These are phyloP conservation scores for Drosophila birchii DNA, from an alignment of 2,888 invertebrate species.

Conservation along the genomic window DNA sequence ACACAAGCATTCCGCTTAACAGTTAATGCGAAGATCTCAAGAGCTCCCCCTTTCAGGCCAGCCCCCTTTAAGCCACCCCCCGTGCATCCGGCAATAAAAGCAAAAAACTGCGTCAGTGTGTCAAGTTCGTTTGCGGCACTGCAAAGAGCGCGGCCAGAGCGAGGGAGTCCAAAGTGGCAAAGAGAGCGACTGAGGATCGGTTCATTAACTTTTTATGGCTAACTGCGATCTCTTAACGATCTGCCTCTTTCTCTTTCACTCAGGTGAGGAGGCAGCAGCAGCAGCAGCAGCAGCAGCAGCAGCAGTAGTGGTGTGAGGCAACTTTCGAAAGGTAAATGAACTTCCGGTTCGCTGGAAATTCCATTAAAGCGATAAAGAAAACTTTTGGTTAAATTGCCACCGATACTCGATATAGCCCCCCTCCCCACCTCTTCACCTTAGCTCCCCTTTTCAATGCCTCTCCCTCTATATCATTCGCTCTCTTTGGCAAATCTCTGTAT, in stretches of 20 bases:
- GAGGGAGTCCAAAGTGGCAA: neutral
- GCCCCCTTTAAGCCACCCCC: neutral
- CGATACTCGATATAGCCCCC: conserved; percentile 13
- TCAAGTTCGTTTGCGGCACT: conserved; percentile 79
- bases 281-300: too few relatives aligned
- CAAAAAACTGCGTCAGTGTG: conserved; percentile 81
- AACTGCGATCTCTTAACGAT: conserved; percentile 7
- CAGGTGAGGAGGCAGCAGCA: conserved; percentile 10
- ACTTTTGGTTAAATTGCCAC: conserved; percentile 12
- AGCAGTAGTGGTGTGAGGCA: conserved; percentile 29
- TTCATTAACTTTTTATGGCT: conserved; percentile 15
- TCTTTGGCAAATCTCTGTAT: conserved; percentile 58
- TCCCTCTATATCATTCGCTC: neutral
- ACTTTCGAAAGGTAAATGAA: conserved; percentile 78
- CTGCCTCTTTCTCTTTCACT: conserved; percentile 36
- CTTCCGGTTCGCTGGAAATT: conserved; percentile 76
- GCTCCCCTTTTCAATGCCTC: neutral
- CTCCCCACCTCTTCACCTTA: too few relatives aligned
- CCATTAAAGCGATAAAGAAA: conserved; percentile 45
- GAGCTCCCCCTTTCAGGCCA: conserved; percentile 5
- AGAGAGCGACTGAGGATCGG: conserved; percentile 18
- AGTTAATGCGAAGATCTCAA: conserved; percentile 57
- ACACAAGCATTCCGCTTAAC: conserved; percentile 61
- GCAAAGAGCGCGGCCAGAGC: conserved; percentile 14
- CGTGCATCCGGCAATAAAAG: neutral